Conservation (phyloP, 2,113 vertebrate species). For the Copsychus sechellarum region DNA sequence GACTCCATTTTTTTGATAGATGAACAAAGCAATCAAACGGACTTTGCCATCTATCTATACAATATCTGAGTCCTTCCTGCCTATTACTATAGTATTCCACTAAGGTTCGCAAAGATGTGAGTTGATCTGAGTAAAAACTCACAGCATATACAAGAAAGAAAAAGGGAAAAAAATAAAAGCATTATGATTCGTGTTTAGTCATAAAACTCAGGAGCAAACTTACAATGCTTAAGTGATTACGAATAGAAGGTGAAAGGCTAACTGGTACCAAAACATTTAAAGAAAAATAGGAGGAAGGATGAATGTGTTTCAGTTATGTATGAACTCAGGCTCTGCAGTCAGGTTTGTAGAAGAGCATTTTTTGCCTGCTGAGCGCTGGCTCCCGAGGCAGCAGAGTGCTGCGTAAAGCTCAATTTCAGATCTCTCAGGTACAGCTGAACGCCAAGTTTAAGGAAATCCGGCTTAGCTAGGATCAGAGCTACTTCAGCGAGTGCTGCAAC, state of each 20-base stretch:
- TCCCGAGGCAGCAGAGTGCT: background rate
- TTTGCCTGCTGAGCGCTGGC: background rate
- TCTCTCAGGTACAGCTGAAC: background rate
- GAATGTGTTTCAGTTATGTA: background rate
- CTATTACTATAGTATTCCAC: background rate
- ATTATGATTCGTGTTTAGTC: background rate
- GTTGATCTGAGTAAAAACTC: background rate
- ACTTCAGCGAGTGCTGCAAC: background rate
- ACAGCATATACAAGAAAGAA: background rate
- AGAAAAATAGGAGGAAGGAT: rapidly evolving
- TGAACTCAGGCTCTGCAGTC: background rate
- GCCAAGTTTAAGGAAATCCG: background rate
- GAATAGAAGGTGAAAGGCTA: background rate
- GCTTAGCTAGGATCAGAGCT: background rate
- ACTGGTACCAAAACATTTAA: background rate
- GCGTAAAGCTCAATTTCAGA: background rate
- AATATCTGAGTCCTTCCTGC: background rate
- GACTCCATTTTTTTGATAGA: background rate
- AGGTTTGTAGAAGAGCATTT: rapidly evolving
- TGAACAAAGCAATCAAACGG: background rate
- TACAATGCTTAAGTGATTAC: background rate
- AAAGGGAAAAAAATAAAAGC: background rate
- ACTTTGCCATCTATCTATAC: background rate
- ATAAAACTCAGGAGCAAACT: background rate
- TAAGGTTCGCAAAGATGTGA: background rate